Evolutionary conservation across 37 sponge, comb jelly and placozoan genomes (phyloP).

Genomic region (Diacarnus erythraeanus): DNA sequence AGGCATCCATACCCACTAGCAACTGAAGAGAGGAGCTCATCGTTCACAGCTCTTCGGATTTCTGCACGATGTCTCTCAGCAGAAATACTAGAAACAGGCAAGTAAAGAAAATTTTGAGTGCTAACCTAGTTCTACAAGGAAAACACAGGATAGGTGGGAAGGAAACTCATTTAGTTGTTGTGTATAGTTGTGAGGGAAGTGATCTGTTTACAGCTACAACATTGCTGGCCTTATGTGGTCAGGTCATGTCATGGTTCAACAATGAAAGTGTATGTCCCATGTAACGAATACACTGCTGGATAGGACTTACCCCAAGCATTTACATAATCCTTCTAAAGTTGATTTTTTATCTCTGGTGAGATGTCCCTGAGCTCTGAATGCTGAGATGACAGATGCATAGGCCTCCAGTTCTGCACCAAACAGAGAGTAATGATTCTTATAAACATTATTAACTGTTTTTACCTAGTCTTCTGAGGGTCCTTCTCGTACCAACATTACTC

Average conservation of each 20-base stretch:
- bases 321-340: conserved; percentile 34
- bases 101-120: too few species aligned
- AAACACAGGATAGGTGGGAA: background rate
- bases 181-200: too few species aligned
- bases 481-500: conserved; percentile 17
- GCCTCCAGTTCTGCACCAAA: conserved; percentile 58
- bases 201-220: too few species aligned
- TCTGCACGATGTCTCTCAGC: conserved; percentile 83
- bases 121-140: background rate
- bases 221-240: too few species aligned
- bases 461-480: conserved; percentile 47
- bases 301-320: conserved; percentile 42
- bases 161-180: too few species aligned
- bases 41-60: conserved; percentile 81
- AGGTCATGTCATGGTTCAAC: too few species aligned
- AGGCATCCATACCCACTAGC: conserved; percentile 52
- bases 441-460: background rate
- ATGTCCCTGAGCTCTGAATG: conserved; percentile 74
- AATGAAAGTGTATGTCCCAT: background rate
- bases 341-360: conserved; percentile 56
- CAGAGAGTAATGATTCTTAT: background rate
- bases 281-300: background rate
- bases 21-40: conserved; percentile 59
- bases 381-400: conserved; percentile 62
- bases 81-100: conserved; percentile 51